Conservation (phyloP, 2,113 vertebrate genomes). For the Anas platyrhynchos region DNA sequence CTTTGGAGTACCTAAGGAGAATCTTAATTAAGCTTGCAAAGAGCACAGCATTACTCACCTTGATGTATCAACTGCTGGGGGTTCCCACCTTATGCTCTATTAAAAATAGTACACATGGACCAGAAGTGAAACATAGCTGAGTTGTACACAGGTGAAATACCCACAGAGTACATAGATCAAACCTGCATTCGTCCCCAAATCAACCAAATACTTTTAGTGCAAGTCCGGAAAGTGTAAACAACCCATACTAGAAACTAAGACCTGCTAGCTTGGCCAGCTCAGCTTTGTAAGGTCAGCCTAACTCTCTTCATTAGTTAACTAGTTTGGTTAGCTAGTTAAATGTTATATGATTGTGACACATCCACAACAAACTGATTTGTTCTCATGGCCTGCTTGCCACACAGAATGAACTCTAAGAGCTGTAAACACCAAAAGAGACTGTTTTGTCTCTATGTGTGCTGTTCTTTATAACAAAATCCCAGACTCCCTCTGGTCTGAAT, state of each 20-base stretch:
- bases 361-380: neutral
- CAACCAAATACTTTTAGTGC: neutral
- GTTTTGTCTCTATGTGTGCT: fast-evolving
- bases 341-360: neutral
- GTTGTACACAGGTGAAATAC: neutral
- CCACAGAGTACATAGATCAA: neutral
- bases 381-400: neutral
- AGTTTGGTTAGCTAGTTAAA: neutral
- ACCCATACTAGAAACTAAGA: neutral
- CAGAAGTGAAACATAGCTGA: neutral
- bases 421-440: neutral
- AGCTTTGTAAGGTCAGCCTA: neutral
- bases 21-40: neutral
- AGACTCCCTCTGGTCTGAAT: neutral
- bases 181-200: neutral
- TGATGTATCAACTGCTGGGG: neutral
- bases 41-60: neutral
- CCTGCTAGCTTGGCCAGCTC: neutral
- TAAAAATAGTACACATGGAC: neutral
- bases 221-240: neutral
- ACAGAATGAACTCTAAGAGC: neutral
- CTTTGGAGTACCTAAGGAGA: neutral
- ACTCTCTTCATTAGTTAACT: neutral
- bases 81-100: neutral
- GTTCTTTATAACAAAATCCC: neutral